These are phyloP conservation scores for Panopea generosa DNA, from an alignment of 2,888 invertebrate genomes.

Conservation along the genomic window DNA sequence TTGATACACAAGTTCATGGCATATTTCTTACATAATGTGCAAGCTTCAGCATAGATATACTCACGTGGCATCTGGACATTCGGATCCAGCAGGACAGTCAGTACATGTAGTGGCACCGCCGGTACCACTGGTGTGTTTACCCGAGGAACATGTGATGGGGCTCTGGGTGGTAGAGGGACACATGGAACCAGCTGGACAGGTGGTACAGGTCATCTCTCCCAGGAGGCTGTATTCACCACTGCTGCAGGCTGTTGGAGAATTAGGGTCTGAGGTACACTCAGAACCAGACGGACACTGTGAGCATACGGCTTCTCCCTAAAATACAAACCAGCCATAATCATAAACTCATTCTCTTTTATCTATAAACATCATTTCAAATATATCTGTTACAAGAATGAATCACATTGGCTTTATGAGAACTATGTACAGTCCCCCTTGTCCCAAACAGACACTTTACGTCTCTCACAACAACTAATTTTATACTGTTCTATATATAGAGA, in stretches of 20 bases:
- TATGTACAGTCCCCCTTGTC: too few species aligned
- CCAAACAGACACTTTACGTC: too few species aligned
- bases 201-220: constrained; percentile 74
- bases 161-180: constrained; percentile 70
- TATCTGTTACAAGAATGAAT: too few species aligned
- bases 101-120: constrained; percentile 72
- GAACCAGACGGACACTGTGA: constrained; percentile 74
- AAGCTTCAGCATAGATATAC: too few species aligned
- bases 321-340: background rate
- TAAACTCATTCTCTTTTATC: too few species aligned
- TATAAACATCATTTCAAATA: too few species aligned
- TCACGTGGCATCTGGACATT: constrained; percentile 70
- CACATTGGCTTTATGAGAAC: too few species aligned
- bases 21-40: too few species aligned
- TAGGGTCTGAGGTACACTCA: constrained; percentile 68
- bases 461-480: too few species aligned
- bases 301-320: constrained; percentile 64
- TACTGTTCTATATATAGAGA: too few species aligned
- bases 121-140: constrained; percentile 73
- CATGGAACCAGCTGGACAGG: constrained; percentile 75
- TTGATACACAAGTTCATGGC: too few species aligned
- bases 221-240: constrained; percentile 77
- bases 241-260: constrained; percentile 63
- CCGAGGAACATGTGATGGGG: constrained; percentile 74
- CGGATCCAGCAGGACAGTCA: constrained; percentile 75